Conservation (phyloP, 2,888 invertebrate species). For the Incurvaria masculella region DNA sequence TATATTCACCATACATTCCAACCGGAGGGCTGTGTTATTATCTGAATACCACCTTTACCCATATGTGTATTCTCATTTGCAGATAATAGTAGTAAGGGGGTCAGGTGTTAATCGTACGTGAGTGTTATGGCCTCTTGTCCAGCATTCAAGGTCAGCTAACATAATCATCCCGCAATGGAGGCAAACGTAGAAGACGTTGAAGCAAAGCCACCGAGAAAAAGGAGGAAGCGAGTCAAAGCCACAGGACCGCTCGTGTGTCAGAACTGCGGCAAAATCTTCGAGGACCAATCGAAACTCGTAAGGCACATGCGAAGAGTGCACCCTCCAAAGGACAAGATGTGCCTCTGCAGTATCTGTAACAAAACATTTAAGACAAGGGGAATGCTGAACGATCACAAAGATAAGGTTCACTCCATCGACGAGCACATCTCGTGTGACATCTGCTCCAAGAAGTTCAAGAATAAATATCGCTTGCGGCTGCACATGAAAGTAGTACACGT, state of each 20-base stretch:
- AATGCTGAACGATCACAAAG: neutral
- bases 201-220: too few species aligned
- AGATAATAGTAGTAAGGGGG: too few species aligned
- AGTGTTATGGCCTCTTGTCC: too few species aligned
- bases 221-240: too few species aligned
- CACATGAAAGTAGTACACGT: neutral
- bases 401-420: neutral
- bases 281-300: neutral
- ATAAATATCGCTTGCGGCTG: neutral
- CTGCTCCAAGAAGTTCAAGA: neutral
- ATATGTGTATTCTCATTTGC: too few species aligned
- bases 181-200: too few species aligned
- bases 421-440: neutral
- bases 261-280: neutral
- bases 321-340: neutral
- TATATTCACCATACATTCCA: too few species aligned
- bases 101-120: too few species aligned
- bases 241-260: neutral
- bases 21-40: too few species aligned
- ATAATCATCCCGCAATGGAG: too few species aligned
- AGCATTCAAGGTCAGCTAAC: too few species aligned
- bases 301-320: neutral
- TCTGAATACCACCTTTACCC: too few species aligned
- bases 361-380: neutral
- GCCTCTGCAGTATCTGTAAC: neutral